phyloP scores from a whole-genome alignment of 2,888 invertebrate species.

The Heliconius erato region DNA sequence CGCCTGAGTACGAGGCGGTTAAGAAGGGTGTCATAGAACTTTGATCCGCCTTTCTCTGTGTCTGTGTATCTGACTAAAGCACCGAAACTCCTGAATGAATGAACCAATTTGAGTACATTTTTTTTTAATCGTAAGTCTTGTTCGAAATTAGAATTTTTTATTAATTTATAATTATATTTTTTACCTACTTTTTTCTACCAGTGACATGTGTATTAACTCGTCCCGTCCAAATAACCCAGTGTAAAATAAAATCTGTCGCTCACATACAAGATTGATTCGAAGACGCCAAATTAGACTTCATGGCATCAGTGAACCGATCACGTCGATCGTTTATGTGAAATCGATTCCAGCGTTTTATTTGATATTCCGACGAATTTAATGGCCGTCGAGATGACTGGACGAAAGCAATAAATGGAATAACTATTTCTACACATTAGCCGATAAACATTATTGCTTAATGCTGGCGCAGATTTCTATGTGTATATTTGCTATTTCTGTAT shows the following conservation, averaged over 20 bases:
- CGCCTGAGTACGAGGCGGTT: too few species aligned
- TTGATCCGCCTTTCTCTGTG: too few species aligned
- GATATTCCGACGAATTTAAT: slow-evolving; percentile 83
- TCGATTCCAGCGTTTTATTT: slow-evolving; percentile 83
- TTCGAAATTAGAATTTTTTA: too few species aligned
- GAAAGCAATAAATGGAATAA: slow-evolving; percentile 82
- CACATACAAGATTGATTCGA: slow-evolving; percentile 58
- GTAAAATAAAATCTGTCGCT: slow-evolving; percentile 41
- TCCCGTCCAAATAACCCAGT: neutral
- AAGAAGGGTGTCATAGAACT: too few species aligned
- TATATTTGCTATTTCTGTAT: neutral
- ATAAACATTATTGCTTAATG: slow-evolving; percentile 72
- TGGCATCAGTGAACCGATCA: slow-evolving; percentile 72
- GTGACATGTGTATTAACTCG: neutral
- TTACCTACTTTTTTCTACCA: neutral
- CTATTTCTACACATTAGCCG: slow-evolving; percentile 81
- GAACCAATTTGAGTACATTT: too few species aligned
- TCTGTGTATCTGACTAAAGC: too few species aligned
- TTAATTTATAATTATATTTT: too few species aligned
- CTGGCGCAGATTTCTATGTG: slow-evolving; percentile 38
- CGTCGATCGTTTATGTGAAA: slow-evolving; percentile 84
- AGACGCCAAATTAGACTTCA: slow-evolving; percentile 72
- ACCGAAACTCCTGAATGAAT: too few species aligned
- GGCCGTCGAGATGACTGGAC: slow-evolving; percentile 80
- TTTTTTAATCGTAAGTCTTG: too few species aligned